Conservation (phyloP, 2,113 vertebrate species). For the Lipophrys pholis region DNA sequence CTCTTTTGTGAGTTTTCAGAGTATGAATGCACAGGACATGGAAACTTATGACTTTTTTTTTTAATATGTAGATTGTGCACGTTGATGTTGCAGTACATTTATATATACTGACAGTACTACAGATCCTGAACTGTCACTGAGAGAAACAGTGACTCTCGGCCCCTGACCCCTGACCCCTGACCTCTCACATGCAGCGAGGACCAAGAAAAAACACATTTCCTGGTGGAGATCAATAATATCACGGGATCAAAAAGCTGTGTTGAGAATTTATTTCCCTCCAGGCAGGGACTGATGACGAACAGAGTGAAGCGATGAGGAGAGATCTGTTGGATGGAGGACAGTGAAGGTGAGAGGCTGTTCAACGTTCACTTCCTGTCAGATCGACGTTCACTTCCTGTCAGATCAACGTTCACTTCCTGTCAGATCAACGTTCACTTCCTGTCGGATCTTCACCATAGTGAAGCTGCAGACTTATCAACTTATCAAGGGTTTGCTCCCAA, state of each 20-base stretch:
- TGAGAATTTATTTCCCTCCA: conserved; percentile 51
- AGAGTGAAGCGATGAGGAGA: conserved; percentile 3
- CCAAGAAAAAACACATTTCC: conserved; percentile 46
- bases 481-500: conserved; percentile 6
- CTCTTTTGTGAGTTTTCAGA: no score
- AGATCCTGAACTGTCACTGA: conserved; percentile 23
- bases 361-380: no score
- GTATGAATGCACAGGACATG: no score
- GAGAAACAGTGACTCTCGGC: conserved; percentile 31
- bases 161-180: conserved; percentile 48
- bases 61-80: no score
- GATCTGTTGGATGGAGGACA: conserved; percentile 5
- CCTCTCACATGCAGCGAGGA: conserved; percentile 20
- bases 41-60: no score
- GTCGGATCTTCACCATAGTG: conserved; percentile 43
- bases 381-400: no score
- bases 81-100: no score
- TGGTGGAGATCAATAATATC: conserved; percentile 60
- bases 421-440: no score
- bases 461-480: conserved; percentile 15
- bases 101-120: no score
- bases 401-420: no score
- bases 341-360: conserved; percentile 56
- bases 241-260: conserved; percentile 62
- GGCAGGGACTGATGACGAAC: conserved; percentile 41